A percentile compares a stretch with the other conserved stretches of the same genome.
These are phyloP conservation scores for Dendrolimus punctatus DNA, from an alignment of 1,140 invertebrate species.

Conservation along the genomic window DNA sequence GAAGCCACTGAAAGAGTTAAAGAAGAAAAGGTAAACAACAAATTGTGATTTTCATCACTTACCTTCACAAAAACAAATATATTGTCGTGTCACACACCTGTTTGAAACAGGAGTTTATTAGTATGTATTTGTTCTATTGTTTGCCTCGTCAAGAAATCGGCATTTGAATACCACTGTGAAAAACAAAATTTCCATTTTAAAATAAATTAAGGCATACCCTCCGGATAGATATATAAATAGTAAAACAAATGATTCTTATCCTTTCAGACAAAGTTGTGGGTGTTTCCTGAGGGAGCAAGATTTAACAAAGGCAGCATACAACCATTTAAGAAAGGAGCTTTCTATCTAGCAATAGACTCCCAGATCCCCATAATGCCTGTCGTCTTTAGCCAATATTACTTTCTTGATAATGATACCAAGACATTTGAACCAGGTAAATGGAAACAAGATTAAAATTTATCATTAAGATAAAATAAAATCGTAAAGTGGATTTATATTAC, in stretches of 20 bases:
- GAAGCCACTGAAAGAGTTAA: slow-evolving; percentile 76
- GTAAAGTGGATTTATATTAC: too few relatives aligned
- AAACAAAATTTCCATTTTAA: too few relatives aligned
- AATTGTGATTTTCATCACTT: too few relatives aligned
- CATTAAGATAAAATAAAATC: background rate
- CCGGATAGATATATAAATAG: too few relatives aligned
- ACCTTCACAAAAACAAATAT: too few relatives aligned
- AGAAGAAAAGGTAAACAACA: slow-evolving; percentile 72
- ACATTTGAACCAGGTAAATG: slow-evolving; percentile 82
- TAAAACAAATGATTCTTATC: background rate
- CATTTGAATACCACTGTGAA: too few relatives aligned
- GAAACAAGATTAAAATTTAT: slow-evolving; percentile 1
- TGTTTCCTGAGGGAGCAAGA: slow-evolving; percentile 75
- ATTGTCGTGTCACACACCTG: too few relatives aligned
- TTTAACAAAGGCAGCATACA: slow-evolving; percentile 84
- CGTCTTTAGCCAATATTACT: slow-evolving; percentile 92
- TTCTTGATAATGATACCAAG: slow-evolving; percentile 85
- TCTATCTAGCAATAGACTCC: slow-evolving; percentile 90
- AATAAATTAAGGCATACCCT: too few relatives aligned
- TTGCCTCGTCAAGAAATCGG: too few relatives aligned
- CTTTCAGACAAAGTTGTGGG: slow-evolving; percentile 62
- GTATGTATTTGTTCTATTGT: too few relatives aligned
- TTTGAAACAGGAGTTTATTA: too few relatives aligned
- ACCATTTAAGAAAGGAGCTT: slow-evolving; percentile 94
- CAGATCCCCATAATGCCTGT: slow-evolving; percentile 93